Evolutionary conservation across 2,888 invertebrate species (phyloP).

Genomic region (Asteroscopus sphinx): DNA sequence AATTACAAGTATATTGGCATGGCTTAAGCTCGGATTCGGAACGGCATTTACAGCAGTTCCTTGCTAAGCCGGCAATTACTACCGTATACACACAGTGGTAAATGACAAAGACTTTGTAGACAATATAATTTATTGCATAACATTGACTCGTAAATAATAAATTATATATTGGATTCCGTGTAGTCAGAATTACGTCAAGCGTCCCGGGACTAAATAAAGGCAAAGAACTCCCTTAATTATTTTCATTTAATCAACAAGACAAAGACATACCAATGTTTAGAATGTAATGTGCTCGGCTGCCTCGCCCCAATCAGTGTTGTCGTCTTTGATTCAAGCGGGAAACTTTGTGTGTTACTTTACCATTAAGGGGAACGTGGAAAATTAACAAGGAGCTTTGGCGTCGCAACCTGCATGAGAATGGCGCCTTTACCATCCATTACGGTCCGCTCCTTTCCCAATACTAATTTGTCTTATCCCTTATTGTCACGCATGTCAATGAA

Average conservation of each 20-base stretch:
- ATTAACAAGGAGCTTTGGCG: conserved; percentile 78
- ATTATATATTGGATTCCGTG: conserved; percentile 13
- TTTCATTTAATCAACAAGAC: conserved; percentile 63
- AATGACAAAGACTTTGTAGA: conserved; percentile 26
- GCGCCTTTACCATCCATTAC: conserved; percentile 70
- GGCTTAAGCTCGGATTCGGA: conserved; percentile 17
- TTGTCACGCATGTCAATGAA: conserved; percentile 72
- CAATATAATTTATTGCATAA: conserved; percentile 15
- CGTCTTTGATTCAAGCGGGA: conserved; percentile 72
- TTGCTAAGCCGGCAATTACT: conserved; percentile 29
- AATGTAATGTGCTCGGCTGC: conserved; percentile 64
- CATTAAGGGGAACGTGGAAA: conserved; percentile 82
- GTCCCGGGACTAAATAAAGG: conserved; percentile 39
- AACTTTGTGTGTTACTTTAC: conserved; percentile 85
- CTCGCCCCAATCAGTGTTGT: conserved; percentile 73
- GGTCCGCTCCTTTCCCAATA: conserved; percentile 60
- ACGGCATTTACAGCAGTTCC: conserved; percentile 23
- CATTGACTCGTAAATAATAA: conserved; percentile 5
- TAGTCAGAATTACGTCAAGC: conserved; percentile 17
- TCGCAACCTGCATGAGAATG: conserved; percentile 82
- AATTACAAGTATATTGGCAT: conserved; percentile 28
- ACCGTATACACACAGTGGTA: conserved; percentile 10
- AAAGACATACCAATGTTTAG: conserved; percentile 62
- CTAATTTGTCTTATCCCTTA: conserved; percentile 69
- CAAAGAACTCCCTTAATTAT: conserved; percentile 59